phyloP scores from a whole-genome alignment of 1,140 invertebrate genomes.

The Papilio dardanus region DNA sequence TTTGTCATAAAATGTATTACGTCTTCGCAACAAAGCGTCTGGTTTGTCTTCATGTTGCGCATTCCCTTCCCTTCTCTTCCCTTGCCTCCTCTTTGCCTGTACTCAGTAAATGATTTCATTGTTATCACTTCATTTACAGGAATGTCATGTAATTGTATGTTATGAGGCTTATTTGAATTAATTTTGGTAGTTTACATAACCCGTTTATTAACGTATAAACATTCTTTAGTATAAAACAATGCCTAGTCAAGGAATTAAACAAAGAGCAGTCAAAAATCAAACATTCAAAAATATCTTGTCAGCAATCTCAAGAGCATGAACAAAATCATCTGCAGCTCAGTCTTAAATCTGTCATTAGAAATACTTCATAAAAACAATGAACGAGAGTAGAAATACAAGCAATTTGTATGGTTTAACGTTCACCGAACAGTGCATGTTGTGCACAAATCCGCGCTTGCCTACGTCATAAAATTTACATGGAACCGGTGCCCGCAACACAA shows the following conservation, averaged over 20 bases:
- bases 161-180: not conserved
- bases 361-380: conserved; percentile 5
- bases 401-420: conserved; percentile 18
- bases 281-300: not conserved
- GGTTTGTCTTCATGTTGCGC: conserved; percentile 46
- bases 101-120: conserved; percentile 51
- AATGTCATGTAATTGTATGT: conserved; percentile 9
- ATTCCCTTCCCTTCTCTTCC: conserved; percentile 50
- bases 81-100: conserved; percentile 50
- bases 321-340: not conserved
- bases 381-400: conserved; percentile 2
- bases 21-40: conserved; percentile 49
- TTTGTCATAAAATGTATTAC: conserved; percentile 65
- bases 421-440: conserved; percentile 7
- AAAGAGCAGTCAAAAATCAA: not conserved
- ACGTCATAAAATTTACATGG: conserved; percentile 46
- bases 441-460: conserved; percentile 38
- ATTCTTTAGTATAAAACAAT: too few relatives aligned
- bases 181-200: conserved; percentile 1
- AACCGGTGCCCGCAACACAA: conserved; percentile 36
- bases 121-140: conserved; percentile 60
- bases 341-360: conserved; percentile 6
- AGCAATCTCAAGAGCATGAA: conserved; percentile 1
- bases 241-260: too few relatives aligned
- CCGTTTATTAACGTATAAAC: not conserved